Conservation (phyloP, 2,888 invertebrate species). For the Uropetala carovei region DNA sequence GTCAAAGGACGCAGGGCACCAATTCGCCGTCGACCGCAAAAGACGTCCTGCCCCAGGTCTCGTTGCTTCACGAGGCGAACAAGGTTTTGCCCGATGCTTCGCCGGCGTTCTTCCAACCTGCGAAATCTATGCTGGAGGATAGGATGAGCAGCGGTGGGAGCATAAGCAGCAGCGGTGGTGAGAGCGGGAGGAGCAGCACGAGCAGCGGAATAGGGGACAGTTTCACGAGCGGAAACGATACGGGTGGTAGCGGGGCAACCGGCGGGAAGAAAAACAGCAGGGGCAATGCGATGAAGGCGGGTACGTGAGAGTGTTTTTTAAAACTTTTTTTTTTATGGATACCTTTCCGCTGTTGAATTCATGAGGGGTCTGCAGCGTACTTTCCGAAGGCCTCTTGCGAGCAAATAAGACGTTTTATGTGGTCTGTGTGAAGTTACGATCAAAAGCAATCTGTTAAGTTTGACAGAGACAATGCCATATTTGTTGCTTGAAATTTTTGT, state of each 20-base stretch:
- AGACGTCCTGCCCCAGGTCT: slow-evolving; percentile 36
- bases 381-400: too few relatives aligned
- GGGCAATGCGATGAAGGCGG: not conserved
- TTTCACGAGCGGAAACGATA: slow-evolving; percentile 54
- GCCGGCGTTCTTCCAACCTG: not conserved
- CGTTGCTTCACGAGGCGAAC: slow-evolving; percentile 39
- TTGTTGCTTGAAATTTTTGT: too few relatives aligned
- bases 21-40: not conserved
- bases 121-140: not conserved
- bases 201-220: slow-evolving; percentile 51
- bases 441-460: too few relatives aligned
- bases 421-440: too few relatives aligned
- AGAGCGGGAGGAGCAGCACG: slow-evolving; percentile 20
- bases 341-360: too few relatives aligned
- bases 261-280: not conserved
- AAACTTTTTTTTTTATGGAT: too few relatives aligned
- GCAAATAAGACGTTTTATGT: too few relatives aligned
- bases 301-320: not conserved
- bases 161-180: slow-evolving; percentile 26
- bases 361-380: not conserved
- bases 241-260: not conserved
- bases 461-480: too few relatives aligned
- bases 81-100: not conserved
- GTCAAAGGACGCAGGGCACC: not conserved
- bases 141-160: slow-evolving; percentile 46